Evolutionary conservation across 2,888 invertebrate species (phyloP).

Genomic region (Axea sp.): DNA sequence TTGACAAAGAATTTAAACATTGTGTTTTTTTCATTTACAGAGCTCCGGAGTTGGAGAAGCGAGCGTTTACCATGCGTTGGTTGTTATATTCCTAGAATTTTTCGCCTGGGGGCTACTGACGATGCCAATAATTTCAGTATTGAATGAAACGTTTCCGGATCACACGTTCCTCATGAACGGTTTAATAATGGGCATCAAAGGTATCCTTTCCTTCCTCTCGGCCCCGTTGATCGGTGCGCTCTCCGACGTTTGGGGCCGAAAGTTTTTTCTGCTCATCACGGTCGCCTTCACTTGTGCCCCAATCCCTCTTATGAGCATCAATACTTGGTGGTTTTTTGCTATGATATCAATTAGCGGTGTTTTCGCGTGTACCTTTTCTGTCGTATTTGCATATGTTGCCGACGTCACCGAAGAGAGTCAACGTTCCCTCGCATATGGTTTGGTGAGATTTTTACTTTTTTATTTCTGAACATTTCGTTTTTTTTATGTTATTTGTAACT

Average conservation of each 20-base stretch:
- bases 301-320: conserved; percentile 98
- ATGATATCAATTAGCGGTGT: conserved; percentile 99
- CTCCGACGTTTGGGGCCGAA: conserved; percentile 99
- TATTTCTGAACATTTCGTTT: too few species aligned
- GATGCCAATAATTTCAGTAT: conserved; percentile 95
- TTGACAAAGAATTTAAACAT: too few species aligned
- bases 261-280: conserved; percentile 97
- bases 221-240: conserved; percentile 98
- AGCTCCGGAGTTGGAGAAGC: conserved; percentile 94
- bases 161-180: conserved; percentile 99
- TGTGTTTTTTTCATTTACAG: too few species aligned
- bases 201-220: conserved; percentile 97
- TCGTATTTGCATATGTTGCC: conserved; percentile 99
- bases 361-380: conserved; percentile 99
- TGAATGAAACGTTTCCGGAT: conserved; percentile 98
- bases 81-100: conserved; percentile 99
- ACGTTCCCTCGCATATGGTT: conserved; percentile 95
- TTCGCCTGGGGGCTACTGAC: conserved; percentile 99
- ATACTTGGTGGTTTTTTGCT: conserved; percentile 99
- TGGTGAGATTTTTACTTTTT: conserved; percentile 81
- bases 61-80: conserved; percentile 98
- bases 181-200: conserved; percentile 98
- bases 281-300: conserved; percentile 99
- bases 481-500: too few species aligned
- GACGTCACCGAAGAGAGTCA: conserved; percentile 99